phyloP scores from a whole-genome alignment of 2,113 vertebrate genomes.

The Oncorhynchus masou region DNA sequence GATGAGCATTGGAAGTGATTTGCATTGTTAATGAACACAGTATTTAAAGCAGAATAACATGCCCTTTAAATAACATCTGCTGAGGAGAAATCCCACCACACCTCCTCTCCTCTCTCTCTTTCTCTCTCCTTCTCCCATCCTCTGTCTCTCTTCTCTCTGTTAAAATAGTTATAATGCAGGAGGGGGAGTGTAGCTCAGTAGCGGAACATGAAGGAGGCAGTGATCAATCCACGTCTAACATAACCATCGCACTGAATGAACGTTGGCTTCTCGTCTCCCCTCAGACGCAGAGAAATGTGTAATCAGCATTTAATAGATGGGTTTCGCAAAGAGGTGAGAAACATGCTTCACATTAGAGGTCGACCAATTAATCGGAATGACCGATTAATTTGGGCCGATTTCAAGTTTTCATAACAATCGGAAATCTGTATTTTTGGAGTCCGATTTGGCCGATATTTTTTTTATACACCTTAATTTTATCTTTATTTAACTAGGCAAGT shows the following conservation, averaged over 20 bases:
- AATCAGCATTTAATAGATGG: conserved; percentile 49
- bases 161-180: conserved; percentile 46
- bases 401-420: too few relatives aligned
- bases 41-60: conserved; percentile 63
- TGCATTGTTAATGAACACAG: conserved; percentile 65
- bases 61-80: conserved; percentile 71
- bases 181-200: not conserved
- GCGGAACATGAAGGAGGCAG: conserved; percentile 45
- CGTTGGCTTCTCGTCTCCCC: conserved; percentile 4
- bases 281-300: conserved; percentile 30
- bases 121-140: too few relatives aligned
- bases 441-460: too few relatives aligned
- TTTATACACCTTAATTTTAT: too few relatives aligned
- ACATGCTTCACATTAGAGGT: conserved; percentile 11
- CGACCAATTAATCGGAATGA: too few relatives aligned
- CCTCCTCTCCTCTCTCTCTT: conserved; percentile 2
- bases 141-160: conserved; percentile 4
- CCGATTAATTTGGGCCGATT: too few relatives aligned
- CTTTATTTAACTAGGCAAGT: too few relatives aligned
- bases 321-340: conserved; percentile 18
- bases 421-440: too few relatives aligned
- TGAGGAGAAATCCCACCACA: conserved; percentile 47
- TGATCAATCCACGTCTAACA: conserved; percentile 15
- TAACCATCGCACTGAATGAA: conserved; percentile 39
- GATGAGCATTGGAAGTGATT: conserved; percentile 50